Percentiles rank a stretch among this genome's conserved stretches.
Conservation (phyloP, 2,113 vertebrate genomes). For the Paraplagusia blochii region DNA sequence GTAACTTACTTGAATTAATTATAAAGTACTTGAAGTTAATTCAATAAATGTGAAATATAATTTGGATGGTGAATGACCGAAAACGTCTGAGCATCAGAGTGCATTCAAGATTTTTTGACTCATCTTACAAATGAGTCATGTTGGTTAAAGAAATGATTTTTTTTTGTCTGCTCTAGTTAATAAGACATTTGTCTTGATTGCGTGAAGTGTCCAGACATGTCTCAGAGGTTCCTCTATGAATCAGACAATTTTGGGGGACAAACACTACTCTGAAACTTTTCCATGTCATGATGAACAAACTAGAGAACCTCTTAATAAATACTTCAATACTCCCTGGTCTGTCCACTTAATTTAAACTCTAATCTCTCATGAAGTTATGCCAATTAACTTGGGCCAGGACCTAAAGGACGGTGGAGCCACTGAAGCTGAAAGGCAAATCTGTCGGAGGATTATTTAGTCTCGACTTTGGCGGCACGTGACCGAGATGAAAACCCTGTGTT, state of each 20-base stretch:
- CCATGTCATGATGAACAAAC: neutral
- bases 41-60: too few species aligned
- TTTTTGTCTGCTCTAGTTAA: too few species aligned
- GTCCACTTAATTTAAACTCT: neutral
- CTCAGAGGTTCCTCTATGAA: too few species aligned
- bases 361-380: neutral
- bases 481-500: neutral
- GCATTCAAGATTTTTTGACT: too few species aligned
- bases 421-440: neutral
- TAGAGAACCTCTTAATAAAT: neutral
- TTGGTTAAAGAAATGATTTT: too few species aligned
- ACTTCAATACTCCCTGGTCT: neutral
- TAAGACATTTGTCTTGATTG: too few species aligned
- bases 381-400: neutral
- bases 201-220: too few species aligned
- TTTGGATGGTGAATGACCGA: too few species aligned
- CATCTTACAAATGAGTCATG: too few species aligned
- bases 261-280: neutral
- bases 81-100: too few species aligned
- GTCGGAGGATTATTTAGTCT: neutral
- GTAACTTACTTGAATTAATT: too few species aligned
- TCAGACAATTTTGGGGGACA: neutral
- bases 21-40: too few species aligned
- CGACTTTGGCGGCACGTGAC: neutral
- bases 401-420: neutral